Conservation (phyloP, 1,140 invertebrate species). For the Matsumurasca onukii region DNA sequence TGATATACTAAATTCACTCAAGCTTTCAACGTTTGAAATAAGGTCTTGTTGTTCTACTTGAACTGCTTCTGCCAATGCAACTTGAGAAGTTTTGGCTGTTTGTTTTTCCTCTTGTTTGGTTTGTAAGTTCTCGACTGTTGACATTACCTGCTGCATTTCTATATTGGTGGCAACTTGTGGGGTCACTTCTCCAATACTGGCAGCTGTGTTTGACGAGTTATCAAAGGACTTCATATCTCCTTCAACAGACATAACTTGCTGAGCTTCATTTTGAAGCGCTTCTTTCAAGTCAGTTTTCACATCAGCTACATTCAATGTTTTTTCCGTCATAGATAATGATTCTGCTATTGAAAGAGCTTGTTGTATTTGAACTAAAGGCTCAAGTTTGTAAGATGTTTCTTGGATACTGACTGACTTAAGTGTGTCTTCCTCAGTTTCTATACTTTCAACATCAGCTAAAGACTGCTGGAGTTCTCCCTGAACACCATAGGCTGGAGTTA, state of each 20-base stretch:
- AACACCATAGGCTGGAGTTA: background rate
- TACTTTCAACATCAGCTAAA: slow-evolving; percentile 18
- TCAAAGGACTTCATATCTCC: slow-evolving; percentile 2
- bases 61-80: background rate
- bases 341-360: slow-evolving; percentile 7
- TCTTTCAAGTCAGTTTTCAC: background rate
- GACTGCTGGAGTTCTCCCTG: slow-evolving; percentile 21
- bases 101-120: background rate
- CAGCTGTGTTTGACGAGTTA: background rate
- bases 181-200: background rate
- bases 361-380: background rate
- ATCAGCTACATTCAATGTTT: background rate
- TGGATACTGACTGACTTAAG: slow-evolving; percentile 5
- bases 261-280: slow-evolving; percentile 1
- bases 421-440: slow-evolving; percentile 18
- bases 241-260: background rate
- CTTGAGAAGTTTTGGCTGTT: background rate
- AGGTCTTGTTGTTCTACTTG: slow-evolving; percentile 2
- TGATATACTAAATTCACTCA: background rate
- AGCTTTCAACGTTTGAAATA: slow-evolving; percentile 4
- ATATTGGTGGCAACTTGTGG: background rate
- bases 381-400: slow-evolving; percentile 7
- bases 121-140: background rate
- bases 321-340: slow-evolving; percentile 18
- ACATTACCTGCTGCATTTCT: background rate